Evolutionary conservation across 2,113 vertebrate species (phyloP).

Genomic region (Pseudois nayaur): DNA sequence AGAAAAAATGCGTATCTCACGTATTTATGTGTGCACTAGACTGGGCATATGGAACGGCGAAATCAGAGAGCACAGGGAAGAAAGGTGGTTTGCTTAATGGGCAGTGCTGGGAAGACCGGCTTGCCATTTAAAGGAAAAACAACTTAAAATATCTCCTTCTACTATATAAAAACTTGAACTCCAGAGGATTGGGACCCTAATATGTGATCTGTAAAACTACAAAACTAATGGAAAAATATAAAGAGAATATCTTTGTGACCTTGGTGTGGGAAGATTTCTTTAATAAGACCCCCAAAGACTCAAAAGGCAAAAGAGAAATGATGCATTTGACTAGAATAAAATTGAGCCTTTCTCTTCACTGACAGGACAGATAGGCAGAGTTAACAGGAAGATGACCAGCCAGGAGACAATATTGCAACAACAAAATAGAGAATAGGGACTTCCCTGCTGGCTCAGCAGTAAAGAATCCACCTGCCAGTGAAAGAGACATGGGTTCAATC

Average conservation of each 20-base stretch:
- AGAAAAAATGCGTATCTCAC: neutral
- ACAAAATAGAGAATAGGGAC: neutral
- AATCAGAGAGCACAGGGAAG: neutral
- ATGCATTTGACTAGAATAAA: constrained; percentile 46
- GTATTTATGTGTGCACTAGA: neutral
- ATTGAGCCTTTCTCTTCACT: neutral
- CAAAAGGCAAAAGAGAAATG: constrained; percentile 14
- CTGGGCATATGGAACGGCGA: neutral
- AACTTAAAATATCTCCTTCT: neutral
- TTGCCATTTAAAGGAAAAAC: neutral
- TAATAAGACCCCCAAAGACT: constrained; percentile 58
- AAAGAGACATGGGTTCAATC: neutral
- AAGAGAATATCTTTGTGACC: constrained; percentile 12
- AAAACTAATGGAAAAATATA: neutral
- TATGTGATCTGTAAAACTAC: neutral
- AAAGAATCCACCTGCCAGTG: neutral
- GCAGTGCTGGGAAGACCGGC: neutral
- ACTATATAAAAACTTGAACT: neutral
- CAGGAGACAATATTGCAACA: neutral
- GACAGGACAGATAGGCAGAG: neutral
- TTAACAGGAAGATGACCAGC: neutral
- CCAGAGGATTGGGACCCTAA: neutral
- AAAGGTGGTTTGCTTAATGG: neutral
- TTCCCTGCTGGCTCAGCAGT: neutral
- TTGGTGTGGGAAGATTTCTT: constrained; percentile 28